Evolutionary conservation across 2,113 vertebrate species (phyloP).

Genomic region (Nothoprocta perdicaria): DNA sequence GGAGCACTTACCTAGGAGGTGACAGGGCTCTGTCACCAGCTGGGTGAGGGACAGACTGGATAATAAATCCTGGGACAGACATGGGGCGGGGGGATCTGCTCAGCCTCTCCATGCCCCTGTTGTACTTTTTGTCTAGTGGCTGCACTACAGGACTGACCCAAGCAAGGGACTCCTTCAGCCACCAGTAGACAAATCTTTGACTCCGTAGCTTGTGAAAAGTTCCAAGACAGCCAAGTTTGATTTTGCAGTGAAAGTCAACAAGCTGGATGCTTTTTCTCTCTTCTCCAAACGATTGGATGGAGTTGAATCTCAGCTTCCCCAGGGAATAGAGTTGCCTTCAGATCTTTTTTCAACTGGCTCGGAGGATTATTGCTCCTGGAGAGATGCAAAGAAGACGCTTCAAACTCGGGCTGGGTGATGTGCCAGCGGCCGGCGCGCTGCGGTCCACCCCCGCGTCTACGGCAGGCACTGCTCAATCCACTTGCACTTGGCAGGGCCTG

Average conservation of each 20-base stretch:
- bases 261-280: conserved; percentile 13
- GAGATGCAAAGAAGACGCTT: not conserved
- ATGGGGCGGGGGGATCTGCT: not conserved
- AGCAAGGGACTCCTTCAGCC: not conserved
- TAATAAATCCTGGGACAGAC: not conserved
- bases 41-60: not conserved
- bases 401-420: not conserved
- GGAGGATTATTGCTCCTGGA: not conserved
- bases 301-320: not conserved
- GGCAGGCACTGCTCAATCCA: not conserved
- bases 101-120: fast-evolving
- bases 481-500: fast-evolving
- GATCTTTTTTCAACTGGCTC: not conserved
- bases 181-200: not conserved
- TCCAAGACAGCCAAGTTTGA: not conserved
- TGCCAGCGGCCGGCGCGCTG: not conserved
- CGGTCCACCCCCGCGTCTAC: not conserved
- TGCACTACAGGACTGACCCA: not conserved
- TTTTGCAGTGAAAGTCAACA: not conserved
- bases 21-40: not conserved
- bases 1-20: conserved; percentile 11
- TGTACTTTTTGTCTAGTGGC: not conserved
- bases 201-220: not conserved
- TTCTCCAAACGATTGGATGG: not conserved
- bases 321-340: not conserved